Conservation (phyloP, 2,113 vertebrate genomes). For the Pseudorectes ferrugineus region DNA sequence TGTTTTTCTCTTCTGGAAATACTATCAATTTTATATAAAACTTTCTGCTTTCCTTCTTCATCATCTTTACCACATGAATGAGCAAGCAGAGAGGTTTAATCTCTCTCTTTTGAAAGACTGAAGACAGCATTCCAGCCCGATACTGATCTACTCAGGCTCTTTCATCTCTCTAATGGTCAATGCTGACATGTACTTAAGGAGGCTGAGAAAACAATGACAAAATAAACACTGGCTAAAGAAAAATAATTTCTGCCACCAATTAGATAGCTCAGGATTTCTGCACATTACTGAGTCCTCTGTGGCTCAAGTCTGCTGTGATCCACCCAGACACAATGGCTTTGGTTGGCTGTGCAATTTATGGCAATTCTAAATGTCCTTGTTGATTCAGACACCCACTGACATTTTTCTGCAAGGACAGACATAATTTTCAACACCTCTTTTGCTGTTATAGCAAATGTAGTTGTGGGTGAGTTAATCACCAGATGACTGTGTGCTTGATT, state of each 20-base stretch:
- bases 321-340: not conserved
- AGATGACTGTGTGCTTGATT: not conserved
- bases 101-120: not conserved
- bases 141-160: not conserved
- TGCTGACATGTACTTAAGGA: conserved; percentile 35
- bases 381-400: not conserved
- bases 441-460: not conserved
- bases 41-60: not conserved
- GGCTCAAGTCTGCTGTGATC: not conserved
- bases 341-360: not conserved
- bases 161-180: conserved; percentile 46
- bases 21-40: conserved; percentile 16
- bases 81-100: conserved; percentile 17
- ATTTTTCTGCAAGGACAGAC: not conserved
- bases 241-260: not conserved
- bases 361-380: not conserved
- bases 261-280: conserved; percentile 5
- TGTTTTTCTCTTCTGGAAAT: not conserved
- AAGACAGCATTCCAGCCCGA: not conserved
- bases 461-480: not conserved
- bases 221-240: conserved; percentile 40
- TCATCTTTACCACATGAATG: not conserved
- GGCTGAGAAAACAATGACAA: conserved; percentile 43
- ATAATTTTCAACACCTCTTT: not conserved
- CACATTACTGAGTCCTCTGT: not conserved